These are phyloP conservation scores for Trachymyrmex septentrionalis DNA, from an alignment of 1,140 invertebrate genomes.

Conservation along the genomic window DNA sequence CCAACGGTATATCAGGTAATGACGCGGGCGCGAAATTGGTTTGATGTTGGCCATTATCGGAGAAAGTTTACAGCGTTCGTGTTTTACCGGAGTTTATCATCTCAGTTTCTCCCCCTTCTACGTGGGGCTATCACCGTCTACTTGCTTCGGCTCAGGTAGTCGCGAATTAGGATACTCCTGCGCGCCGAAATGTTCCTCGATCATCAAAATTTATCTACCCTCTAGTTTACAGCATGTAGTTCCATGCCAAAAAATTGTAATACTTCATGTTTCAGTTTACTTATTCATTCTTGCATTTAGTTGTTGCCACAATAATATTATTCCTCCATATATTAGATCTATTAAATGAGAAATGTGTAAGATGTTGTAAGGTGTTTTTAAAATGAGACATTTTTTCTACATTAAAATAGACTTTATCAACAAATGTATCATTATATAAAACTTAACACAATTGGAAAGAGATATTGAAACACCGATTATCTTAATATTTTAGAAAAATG, in stretches of 20 bases:
- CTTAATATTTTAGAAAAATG: background rate
- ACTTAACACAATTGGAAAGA: background rate
- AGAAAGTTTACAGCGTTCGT: constrained; percentile 82
- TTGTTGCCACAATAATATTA: background rate
- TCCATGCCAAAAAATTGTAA: constrained; percentile 30
- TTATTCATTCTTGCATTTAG: constrained; percentile 15
- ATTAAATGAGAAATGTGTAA: background rate
- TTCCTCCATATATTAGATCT: no score
- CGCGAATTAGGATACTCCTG: constrained; percentile 77
- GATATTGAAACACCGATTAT: background rate
- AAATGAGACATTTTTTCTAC: background rate
- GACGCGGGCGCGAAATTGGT: constrained; percentile 79
- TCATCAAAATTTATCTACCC: constrained; percentile 69
- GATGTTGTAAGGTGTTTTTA: background rate
- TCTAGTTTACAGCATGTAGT: constrained; percentile 11
- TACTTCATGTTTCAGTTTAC: background rate
- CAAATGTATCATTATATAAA: background rate
- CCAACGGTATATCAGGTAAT: constrained; percentile 76
- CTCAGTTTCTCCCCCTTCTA: constrained; percentile 62
- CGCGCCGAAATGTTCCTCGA: constrained; percentile 57
- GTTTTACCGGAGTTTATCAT: constrained; percentile 83
- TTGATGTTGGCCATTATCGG: constrained; percentile 81
- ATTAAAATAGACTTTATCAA: background rate
- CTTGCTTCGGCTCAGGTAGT: constrained; percentile 63
- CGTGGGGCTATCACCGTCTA: constrained; percentile 59